Percentiles rank a stretch among this genome's conserved stretches.
Conservation (phyloP, 2,113 vertebrate species). For the Oceanodroma tethys region DNA sequence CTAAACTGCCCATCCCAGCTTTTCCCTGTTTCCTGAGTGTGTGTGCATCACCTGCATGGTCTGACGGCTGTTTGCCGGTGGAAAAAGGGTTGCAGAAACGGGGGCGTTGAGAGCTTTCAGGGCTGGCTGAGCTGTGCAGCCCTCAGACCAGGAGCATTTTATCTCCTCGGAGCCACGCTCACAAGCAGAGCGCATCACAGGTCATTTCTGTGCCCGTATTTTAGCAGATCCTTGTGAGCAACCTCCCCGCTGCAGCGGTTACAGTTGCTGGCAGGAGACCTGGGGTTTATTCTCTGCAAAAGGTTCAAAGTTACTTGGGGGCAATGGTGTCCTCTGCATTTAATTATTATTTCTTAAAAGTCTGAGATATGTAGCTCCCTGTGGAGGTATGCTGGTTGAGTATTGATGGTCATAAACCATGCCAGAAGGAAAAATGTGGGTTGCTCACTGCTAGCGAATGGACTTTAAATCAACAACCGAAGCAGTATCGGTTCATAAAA, state of each 20-base stretch:
- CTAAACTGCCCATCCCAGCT: not conserved
- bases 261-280: not conserved
- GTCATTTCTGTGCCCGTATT: not conserved
- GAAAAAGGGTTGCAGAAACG: not conserved
- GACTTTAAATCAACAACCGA: slow-evolving; percentile 64
- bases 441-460: slow-evolving; percentile 19
- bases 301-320: slow-evolving; percentile 10
- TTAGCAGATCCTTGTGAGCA: not conserved
- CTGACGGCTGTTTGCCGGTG: not conserved
- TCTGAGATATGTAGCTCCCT: slow-evolving; percentile 25
- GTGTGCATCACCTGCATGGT: not conserved
- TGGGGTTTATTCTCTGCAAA: slow-evolving; percentile 10
- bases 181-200: not conserved
- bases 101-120: not conserved
- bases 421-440: slow-evolving; percentile 34
- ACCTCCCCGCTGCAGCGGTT: not conserved
- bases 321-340: slow-evolving; percentile 39
- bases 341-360: slow-evolving; percentile 50
- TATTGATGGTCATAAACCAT: slow-evolving; percentile 45
- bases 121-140: not conserved
- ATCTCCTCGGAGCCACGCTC: fast-evolving
- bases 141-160: not conserved
- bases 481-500: slow-evolving; percentile 60
- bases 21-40: not conserved
- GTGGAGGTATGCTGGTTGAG: slow-evolving; percentile 26